phyloP scores from a whole-genome alignment of 2,113 vertebrate species.

The Anarrhichthys ocellatus region DNA sequence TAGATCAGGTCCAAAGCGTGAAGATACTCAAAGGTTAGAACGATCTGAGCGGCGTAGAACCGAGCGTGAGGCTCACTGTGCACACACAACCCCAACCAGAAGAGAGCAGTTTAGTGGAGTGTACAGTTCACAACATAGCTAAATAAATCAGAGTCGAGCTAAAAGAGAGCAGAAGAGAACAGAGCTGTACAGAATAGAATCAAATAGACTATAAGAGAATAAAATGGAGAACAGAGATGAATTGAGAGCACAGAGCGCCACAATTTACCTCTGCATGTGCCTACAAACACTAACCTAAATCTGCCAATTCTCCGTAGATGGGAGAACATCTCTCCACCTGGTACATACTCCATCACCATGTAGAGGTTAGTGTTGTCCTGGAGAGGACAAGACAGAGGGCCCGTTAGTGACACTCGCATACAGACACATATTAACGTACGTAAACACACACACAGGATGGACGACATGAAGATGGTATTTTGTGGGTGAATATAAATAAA shows the following conservation, averaged over 20 bases:
- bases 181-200: not conserved
- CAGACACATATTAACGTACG: not conserved
- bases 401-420: slow-evolving; percentile 39
- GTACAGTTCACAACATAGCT: not conserved
- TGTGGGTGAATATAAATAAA: not conserved
- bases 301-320: slow-evolving; percentile 92
- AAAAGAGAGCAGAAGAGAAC: not conserved
- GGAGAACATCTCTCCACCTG: slow-evolving; percentile 95
- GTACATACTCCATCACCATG: slow-evolving; percentile 96
- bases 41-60: slow-evolving; percentile 81
- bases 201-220: not conserved
- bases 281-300: slow-evolving; percentile 85
- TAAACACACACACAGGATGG: not conserved
- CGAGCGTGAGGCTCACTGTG: slow-evolving; percentile 79
- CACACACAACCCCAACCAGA: not conserved
- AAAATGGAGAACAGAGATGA: not conserved
- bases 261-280: not conserved
- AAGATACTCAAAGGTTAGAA: slow-evolving; percentile 81
- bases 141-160: not conserved
- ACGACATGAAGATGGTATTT: not conserved
- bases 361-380: slow-evolving; percentile 94
- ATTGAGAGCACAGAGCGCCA: not conserved
- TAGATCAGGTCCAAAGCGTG: slow-evolving; percentile 82
- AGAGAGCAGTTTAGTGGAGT: not conserved
- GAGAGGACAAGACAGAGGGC: slow-evolving; percentile 32